phyloP scores from a whole-genome alignment of 2,113 vertebrate species.

The Podarcis raffonei region DNA sequence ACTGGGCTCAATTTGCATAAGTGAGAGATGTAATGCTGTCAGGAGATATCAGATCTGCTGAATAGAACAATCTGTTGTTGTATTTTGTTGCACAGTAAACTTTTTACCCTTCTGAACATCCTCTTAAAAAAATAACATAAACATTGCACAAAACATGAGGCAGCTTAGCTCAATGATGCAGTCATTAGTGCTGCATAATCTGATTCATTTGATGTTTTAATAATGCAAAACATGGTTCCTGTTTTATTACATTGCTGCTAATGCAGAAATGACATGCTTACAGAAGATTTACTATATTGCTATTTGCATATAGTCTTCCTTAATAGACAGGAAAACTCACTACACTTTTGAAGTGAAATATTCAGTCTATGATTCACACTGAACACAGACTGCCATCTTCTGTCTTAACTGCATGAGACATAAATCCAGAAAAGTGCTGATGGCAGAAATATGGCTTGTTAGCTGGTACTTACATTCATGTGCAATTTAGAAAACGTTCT shows the following conservation, averaged over 20 bases:
- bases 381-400: constrained; percentile 67
- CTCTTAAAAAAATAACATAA: constrained; percentile 17
- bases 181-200: constrained; percentile 56
- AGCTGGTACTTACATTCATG: not conserved
- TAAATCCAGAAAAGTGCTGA: not conserved
- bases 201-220: constrained; percentile 57
- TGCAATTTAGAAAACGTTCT: not conserved
- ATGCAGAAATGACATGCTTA: constrained; percentile 59
- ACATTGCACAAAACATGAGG: constrained; percentile 34
- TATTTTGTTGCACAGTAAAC: constrained; percentile 40
- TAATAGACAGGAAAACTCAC: constrained; percentile 45
- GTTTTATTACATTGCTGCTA: constrained; percentile 57
- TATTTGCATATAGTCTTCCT: constrained; percentile 57
- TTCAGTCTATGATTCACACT: constrained; percentile 28
- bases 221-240: constrained; percentile 62
- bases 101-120: constrained; percentile 27
- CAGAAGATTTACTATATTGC: constrained; percentile 61
- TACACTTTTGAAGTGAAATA: constrained; percentile 44
- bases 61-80: not conserved
- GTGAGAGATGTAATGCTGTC: not conserved
- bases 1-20: not conserved
- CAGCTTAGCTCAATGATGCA: constrained; percentile 37
- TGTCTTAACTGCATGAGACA: constrained; percentile 35
- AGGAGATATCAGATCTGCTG: constrained; percentile 15
- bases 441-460: not conserved